Conservation (phyloP, 2,888 invertebrate genomes). For the Scaptomyza parva region DNA sequence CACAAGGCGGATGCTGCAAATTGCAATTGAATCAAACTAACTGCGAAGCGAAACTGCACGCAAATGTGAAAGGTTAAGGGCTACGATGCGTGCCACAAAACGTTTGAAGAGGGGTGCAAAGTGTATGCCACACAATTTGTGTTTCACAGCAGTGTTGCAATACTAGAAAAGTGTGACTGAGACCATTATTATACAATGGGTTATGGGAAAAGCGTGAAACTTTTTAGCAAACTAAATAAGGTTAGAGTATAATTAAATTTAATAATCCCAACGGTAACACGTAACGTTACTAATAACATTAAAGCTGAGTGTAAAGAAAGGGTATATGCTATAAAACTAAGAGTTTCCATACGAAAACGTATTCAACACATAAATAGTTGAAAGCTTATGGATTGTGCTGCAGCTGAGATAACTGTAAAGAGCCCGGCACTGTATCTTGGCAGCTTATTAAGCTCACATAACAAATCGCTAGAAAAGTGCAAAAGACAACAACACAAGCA, state of each 20-base stretch:
- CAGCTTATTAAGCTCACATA: conserved; percentile 47
- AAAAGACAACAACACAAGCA: conserved; percentile 55
- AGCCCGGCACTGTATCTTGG: conserved; percentile 21
- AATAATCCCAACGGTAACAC: neutral
- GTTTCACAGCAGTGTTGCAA: neutral
- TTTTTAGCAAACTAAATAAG: neutral
- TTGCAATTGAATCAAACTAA: conserved; percentile 77
- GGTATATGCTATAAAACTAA: too few relatives aligned
- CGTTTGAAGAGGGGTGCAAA: neutral
- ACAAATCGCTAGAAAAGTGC: conserved; percentile 50
- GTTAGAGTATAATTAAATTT: neutral
- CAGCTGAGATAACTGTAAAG: conserved; percentile 22
- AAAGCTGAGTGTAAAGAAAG: too few relatives aligned
- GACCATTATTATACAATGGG: neutral
- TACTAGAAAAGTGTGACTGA: neutral
- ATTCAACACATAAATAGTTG: too few relatives aligned
- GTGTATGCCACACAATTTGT: conserved; percentile 25
- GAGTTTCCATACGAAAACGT: neutral
- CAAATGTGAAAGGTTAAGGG: conserved; percentile 73
- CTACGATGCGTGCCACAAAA: conserved; percentile 43
- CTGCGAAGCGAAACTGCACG: conserved; percentile 41
- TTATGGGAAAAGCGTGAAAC: neutral
- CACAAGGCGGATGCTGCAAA: conserved; percentile 48
- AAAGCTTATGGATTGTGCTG: conserved; percentile 23
- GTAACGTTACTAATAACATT: too few relatives aligned